phyloP scores from a whole-genome alignment of 1,140 invertebrate genomes.

The Thrips palmi region DNA sequence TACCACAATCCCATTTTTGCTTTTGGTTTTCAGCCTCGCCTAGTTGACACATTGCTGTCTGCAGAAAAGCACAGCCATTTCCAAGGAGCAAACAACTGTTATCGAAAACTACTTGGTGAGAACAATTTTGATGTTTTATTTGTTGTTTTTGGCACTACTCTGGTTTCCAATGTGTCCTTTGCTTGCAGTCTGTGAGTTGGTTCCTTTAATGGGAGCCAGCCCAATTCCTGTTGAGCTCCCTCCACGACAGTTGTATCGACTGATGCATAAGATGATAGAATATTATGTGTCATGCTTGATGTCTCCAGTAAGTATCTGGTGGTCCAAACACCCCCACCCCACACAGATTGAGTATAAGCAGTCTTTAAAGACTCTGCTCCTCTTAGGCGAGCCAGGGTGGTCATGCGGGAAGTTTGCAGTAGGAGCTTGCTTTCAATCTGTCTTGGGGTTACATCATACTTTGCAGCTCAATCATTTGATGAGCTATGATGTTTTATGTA shows the following conservation, averaged over 20 bases:
- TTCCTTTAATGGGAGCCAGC: slow-evolving; percentile 48
- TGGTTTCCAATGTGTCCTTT: not conserved
- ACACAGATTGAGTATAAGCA: no score
- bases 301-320: no score
- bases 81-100: slow-evolving; percentile 42
- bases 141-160: not conserved
- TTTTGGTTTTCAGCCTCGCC: slow-evolving; percentile 28
- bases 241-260: slow-evolving; percentile 40
- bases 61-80: slow-evolving; percentile 53
- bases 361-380: no score
- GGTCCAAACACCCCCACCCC: no score
- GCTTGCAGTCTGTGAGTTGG: slow-evolving; percentile 41
- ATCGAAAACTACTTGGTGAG: slow-evolving; percentile 39
- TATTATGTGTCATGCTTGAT: slow-evolving; percentile 34
- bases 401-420: no score
- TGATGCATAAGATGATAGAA: slow-evolving; percentile 38
- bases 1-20: no score
- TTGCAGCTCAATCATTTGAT: no score
- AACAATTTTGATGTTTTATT: not conserved
- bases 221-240: slow-evolving; percentile 37
- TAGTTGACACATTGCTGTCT: slow-evolving; percentile 54
- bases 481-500: no score
- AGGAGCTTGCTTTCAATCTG: no score
- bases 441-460: no score
- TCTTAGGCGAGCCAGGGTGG: no score